Evolutionary conservation across 2,113 vertebrate genomes (phyloP).

Genomic region (Danionella cerebrum): DNA sequence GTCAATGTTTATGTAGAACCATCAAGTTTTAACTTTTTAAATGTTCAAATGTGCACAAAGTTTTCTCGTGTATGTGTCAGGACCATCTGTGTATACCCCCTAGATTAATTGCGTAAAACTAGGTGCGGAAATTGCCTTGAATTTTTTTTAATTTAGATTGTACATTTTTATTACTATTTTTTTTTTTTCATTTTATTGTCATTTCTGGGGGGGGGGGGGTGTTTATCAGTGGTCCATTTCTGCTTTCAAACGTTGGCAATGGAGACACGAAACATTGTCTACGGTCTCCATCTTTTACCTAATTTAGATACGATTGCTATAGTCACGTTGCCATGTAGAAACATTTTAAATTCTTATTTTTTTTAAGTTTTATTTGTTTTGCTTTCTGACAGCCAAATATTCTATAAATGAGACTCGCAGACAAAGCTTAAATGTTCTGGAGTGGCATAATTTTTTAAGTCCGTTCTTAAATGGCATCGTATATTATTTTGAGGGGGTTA

Average conservation of each 20-base stretch:
- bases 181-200: constrained; percentile 13
- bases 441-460: background rate
- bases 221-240: no score
- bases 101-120: no score
- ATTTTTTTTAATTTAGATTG: background rate
- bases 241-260: no score
- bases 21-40: background rate
- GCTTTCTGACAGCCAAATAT: constrained; percentile 34
- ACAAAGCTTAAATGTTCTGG: background rate
- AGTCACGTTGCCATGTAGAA: no score
- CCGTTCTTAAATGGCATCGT: background rate
- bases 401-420: background rate
- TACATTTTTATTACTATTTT: constrained; percentile 4
- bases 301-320: no score
- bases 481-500: background rate
- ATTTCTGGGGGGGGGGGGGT: no score
- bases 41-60: background rate
- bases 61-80: background rate
- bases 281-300: no score
- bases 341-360: background rate
- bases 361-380: background rate
- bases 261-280: no score
- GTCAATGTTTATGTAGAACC: background rate
- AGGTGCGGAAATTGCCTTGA: no score
- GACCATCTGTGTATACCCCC: background rate